Base-by-base conservation (phyloP, 2,888 invertebrate species). In the Diplazon laetatorius region DNA sequence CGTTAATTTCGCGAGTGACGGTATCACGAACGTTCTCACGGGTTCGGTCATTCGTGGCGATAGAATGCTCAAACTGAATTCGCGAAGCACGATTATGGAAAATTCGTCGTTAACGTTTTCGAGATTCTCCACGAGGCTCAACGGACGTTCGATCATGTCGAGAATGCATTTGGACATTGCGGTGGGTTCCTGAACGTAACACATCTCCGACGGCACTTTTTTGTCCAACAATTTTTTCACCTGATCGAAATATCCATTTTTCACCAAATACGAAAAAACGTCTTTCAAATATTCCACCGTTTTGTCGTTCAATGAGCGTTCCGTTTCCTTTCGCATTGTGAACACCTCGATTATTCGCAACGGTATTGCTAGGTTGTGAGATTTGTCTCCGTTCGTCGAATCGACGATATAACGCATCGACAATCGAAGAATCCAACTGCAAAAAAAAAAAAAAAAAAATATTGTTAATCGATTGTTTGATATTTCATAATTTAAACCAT, bases 261-360 rank as follows among this genome's bases (percentile, higher is more conserved):
- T 86, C 14, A 90, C 86, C 73, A 91, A 83, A 77, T 91, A 89
- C 12, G 83, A 81, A 81, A 90, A 90, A 63, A 90, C 86, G 68
- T 82, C 86, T 55, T 86, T 85, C 37, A 91, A 76, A 66, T 93
- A 82, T 12, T 63, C 14, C 12, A 63, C 20, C 0, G 78, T 68
- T 16, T 63, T 52, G n/a, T 48, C 75, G 86, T 88, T 60, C 89
- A 90, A 60, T 8, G 66, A 39, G 2, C 89, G 68, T 87, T 88
- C 83, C 88, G 91, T 65, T 89, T 90, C 62, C 88, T 91, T 80
- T 90, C 91, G 63, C 91, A 92, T 77, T 9, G 96, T 95, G 85
- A 95, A 96, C 25, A 95, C 94, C 89, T 97, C 96, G 86, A 97
- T 91, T 92, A 96, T 95, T 85, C 96, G 93, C 77, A 97, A 92